Conservation (phyloP, 2,797 vertebrate species). For the Moxostoma hubbsi region DNA sequence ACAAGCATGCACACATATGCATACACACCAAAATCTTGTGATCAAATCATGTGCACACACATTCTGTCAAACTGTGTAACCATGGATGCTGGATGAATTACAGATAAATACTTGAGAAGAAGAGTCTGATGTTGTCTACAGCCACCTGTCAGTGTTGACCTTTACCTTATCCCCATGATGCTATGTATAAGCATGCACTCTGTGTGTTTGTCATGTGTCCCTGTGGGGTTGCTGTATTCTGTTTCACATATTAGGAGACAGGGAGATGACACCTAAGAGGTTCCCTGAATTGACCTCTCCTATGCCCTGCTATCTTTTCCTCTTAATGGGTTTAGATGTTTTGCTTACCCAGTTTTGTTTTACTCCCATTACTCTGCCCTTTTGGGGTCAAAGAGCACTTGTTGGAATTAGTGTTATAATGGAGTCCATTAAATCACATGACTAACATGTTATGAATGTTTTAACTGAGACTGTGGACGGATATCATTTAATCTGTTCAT, state of each 20-base stretch:
- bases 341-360: neutral
- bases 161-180: slow-evolving; percentile 65
- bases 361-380: neutral
- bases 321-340: slow-evolving; percentile 14
- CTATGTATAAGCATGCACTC: slow-evolving; percentile 61
- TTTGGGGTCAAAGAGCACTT: slow-evolving; percentile 24
- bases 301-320: slow-evolving; percentile 15
- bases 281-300: slow-evolving; percentile 26
- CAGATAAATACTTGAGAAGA: neutral
- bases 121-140: slow-evolving; percentile 55
- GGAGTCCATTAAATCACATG: neutral
- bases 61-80: neutral
- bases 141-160: slow-evolving; percentile 72
- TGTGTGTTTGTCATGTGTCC: slow-evolving; percentile 60
- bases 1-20: too few relatives aligned
- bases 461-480: neutral
- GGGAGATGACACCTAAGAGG: slow-evolving; percentile 12
- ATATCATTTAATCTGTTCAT: too few relatives aligned
- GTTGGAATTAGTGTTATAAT: neutral
- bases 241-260: neutral
- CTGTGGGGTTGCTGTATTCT: slow-evolving; percentile 34
- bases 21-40: too few relatives aligned
- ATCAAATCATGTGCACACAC: neutral
- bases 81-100: slow-evolving; percentile 7
- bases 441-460: neutral